Evolutionary conservation across 2,113 vertebrate species (phyloP).

Genomic region (Poeciliopsis prolifica): DNA sequence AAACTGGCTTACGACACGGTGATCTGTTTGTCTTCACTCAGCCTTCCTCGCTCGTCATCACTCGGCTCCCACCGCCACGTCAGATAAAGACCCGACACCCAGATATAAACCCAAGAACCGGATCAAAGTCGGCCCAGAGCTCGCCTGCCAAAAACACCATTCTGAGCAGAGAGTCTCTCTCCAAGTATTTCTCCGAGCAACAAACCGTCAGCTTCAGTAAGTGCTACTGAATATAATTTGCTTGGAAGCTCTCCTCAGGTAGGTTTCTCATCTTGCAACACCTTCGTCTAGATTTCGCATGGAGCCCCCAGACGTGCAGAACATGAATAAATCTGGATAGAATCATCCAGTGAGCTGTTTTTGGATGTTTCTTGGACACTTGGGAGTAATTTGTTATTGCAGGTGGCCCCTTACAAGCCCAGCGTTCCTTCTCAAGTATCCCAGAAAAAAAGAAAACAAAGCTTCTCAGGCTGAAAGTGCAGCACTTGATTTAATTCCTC

Average conservation of each 20-base stretch:
- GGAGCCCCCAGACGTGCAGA: conserved; percentile 33
- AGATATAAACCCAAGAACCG: conserved; percentile 50
- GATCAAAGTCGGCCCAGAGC: conserved; percentile 52
- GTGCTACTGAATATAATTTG: conserved; percentile 64
- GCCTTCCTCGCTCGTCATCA: conserved; percentile 34
- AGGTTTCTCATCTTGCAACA: conserved; percentile 53
- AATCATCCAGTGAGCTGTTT: conserved; percentile 48
- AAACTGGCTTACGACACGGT: conserved; percentile 24
- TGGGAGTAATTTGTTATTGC: conserved; percentile 68
- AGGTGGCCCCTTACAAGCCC: conserved; percentile 63
- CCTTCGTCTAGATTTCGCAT: conserved; percentile 48
- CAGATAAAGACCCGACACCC: conserved; percentile 51
- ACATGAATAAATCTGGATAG: conserved; percentile 65
- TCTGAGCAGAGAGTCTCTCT: conserved; percentile 39
- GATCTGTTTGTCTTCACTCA: conserved; percentile 49
- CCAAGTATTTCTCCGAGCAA: conserved; percentile 45
- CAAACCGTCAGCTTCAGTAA: conserved; percentile 61
- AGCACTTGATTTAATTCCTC: not conserved
- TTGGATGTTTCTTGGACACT: conserved; percentile 63
- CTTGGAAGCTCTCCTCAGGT: conserved; percentile 32
- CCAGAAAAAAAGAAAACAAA: conserved; percentile 58
- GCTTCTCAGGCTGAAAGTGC: conserved; percentile 19
- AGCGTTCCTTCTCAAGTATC: conserved; percentile 58
- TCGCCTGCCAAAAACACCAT: conserved; percentile 51
- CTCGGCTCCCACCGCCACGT: conserved; percentile 49